Base-by-base conservation (phyloP, 2,888 invertebrate genomes). In the Tiliacea aurago region DNA sequence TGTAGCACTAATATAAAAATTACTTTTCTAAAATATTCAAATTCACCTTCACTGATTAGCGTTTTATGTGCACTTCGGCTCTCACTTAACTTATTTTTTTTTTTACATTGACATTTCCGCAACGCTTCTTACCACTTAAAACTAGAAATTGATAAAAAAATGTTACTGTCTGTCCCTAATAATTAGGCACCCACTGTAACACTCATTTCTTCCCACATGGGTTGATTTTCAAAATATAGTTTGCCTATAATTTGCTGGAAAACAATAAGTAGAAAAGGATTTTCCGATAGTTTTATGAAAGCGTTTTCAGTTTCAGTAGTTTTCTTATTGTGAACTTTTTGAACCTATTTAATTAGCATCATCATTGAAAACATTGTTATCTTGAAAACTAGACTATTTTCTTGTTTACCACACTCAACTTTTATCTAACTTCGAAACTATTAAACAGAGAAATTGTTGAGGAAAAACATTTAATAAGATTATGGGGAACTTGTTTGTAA, bases 391-490 rank as follows among this genome's bases (percentile, higher is more conserved):
- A 41, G 28, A 28, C 63, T 53, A 59, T 72, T 69, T 66, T 68
- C 58, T 73, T 76, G 76, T 83, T 73, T 76, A 73, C 73, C 68
- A 49, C 51, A 70, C 18, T 66, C 64, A 45, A 23, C 55, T 68
- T 78, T 53, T 56, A 66, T 70, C 43, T 28, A 59, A 76, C 62
- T 82, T 83, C 43, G 47, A 45, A 73, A 80, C 80, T 73, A 83
- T 80, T 72, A 73, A 73, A 83, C 63, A 75, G 47, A 66, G 20
- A 72, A 72, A 61, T 73, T 70, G 68, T 72, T 28, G 49, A 55
- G 59, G 61, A 58, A 81, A 72, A 82, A 73, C 80, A 73, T 73
- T 73, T 80, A 72, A 83, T 76, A 56, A 43, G 55, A 80, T 82
- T 53, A 79, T 70, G 28, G 45, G 49, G 53, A 70, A 76, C 66